A percentile compares a stretch with the other conserved stretches of the same genome.
Evolutionary conservation across 2,113 vertebrate genomes (phyloP).

Genomic region (Xiphophorus hellerii): DNA sequence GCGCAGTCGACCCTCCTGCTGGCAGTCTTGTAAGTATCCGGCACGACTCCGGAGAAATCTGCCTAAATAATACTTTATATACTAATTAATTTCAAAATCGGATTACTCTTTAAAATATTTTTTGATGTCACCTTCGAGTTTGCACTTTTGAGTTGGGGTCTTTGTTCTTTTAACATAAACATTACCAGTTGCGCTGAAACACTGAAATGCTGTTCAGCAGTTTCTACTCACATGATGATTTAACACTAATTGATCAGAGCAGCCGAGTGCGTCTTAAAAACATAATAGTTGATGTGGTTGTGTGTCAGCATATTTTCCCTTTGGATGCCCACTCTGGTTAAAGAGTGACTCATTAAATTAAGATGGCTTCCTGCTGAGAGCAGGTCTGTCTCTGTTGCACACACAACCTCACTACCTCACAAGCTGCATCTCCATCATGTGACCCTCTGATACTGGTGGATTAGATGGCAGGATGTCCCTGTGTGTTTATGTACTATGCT

Average conservation of each 20-base stretch:
- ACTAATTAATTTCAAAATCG: background rate
- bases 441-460: slow-evolving; percentile 62
- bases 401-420: slow-evolving; percentile 30
- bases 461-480: slow-evolving; percentile 26
- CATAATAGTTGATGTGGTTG: slow-evolving; percentile 29
- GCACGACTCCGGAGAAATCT: slow-evolving; percentile 3
- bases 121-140: background rate
- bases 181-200: background rate
- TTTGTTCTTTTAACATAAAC: background rate
- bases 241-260: slow-evolving; percentile 16
- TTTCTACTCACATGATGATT: background rate
- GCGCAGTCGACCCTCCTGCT: slow-evolving; percentile 78
- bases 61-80: background rate
- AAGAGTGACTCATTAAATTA: slow-evolving; percentile 69
- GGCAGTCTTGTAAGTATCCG: slow-evolving; percentile 94
- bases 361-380: slow-evolving; percentile 65
- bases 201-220: background rate
- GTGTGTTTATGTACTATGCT: slow-evolving; percentile 10
- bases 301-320: slow-evolving; percentile 26
- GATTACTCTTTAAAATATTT: background rate
- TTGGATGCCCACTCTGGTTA: slow-evolving; percentile 46
- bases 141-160: background rate
- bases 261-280: slow-evolving; percentile 39
- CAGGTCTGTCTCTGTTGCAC: slow-evolving; percentile 64
- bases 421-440: slow-evolving; percentile 35